phyloP scores from a whole-genome alignment of 1,140 invertebrate species.

The Hylyphantes graminicola region DNA sequence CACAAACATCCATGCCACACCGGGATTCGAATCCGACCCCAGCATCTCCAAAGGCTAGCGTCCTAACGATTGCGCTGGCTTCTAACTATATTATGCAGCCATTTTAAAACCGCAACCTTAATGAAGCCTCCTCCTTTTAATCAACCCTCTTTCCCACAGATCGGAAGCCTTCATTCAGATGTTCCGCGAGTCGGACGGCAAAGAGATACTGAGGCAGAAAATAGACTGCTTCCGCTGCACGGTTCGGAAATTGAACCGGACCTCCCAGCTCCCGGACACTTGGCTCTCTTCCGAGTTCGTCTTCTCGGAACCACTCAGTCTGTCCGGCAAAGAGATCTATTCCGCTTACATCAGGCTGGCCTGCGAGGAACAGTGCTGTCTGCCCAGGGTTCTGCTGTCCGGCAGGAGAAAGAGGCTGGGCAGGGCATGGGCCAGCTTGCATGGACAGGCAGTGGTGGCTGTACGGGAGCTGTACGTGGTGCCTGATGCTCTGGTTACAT shows the following conservation, averaged over 20 bases:
- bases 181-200: slow-evolving; percentile 13
- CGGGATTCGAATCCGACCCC: no score
- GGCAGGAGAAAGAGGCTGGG: background rate
- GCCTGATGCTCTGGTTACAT: slow-evolving; percentile 5
- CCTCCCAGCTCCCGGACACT: background rate
- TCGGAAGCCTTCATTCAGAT: background rate
- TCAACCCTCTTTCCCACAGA: background rate
- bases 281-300: slow-evolving; percentile 18
- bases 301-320: slow-evolving; percentile 36
- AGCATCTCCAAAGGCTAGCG: no score
- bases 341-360: slow-evolving; percentile 4
- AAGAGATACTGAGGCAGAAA: background rate
- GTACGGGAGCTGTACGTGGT: slow-evolving; percentile 20
- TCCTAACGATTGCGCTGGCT: no score
- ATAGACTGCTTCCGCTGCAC: slow-evolving; percentile 14
- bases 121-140: background rate
- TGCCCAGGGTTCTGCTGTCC: background rate
- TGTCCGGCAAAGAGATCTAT: slow-evolving; percentile 17
- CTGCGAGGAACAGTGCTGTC: background rate
- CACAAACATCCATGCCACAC: no score
- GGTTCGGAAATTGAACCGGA: slow-evolving; percentile 26
- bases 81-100: no score
- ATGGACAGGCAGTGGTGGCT: slow-evolving; percentile 21
- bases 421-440: background rate
- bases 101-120: no score